Base-by-base conservation (phyloP, 2,797 vertebrate genomes). In the Sphenodon punctatus region DNA sequence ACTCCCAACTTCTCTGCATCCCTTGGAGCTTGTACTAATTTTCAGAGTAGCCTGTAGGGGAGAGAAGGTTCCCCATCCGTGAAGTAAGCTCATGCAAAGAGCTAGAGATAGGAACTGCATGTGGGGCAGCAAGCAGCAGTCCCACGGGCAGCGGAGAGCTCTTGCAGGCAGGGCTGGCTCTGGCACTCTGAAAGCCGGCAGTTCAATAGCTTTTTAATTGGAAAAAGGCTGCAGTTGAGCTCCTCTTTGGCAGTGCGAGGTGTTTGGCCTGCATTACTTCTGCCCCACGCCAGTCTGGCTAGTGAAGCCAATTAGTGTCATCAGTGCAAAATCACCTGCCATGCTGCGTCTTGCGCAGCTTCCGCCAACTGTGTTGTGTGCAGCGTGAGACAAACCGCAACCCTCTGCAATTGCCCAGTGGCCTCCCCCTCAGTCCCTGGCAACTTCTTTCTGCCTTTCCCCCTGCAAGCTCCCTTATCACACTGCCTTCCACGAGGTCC, bases 251-350 rank as follows among this genome's bases (percentile, higher is more conserved):
- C 74, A 25, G 15, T 51, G 43, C 23, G 55, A 58, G 10, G 77
- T 72, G 11, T 49, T 60, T 87, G 84, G 17, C 65, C 79, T 67
- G 48, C 58, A 82, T 73, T 60, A 41, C 23, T 36, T 13, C 16
- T 65, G 87, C 56, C 45, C 63, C 61, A 69, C 36, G 64, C 49
- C 81, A 91, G 66, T 66, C 64, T 65, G 80, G 67, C 64, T 79
- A 75, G 84, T 63, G 72, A 70, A 89, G 85, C 71, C 81, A 78
- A 61, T 80, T 87, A 84, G 75, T 58, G 77, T 76, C 78, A 69
- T 42, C 16, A 72, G 63, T 75, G 78, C 67, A 70, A 36, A 82
- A 78, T 86, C 41, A 85, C 84, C 63, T 61, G 19, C 74, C 32
- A 8, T 82, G 58, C 74, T 39, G 5, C 41, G 27, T 64, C 69